Evolutionary conservation across 2,113 vertebrate genomes (phyloP), one percentile per base, ranked within the genome.

Genomic region (Brachypodius melanocephalos): DNA sequence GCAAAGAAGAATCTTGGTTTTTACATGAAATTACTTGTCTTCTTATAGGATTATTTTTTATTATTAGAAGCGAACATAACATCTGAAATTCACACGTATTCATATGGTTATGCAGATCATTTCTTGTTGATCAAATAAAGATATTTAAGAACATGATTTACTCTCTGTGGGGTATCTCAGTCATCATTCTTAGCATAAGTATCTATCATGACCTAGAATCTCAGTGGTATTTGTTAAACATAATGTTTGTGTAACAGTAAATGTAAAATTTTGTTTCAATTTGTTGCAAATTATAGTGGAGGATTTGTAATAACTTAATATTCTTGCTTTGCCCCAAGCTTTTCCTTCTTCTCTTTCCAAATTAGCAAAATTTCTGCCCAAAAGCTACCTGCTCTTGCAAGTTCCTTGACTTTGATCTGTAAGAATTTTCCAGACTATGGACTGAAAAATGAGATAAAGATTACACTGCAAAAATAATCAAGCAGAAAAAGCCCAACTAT

Each of bases 61-160:
- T 14, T 68, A 46, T 58, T 78, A 65, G 14, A 63, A 78, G 12
- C 40, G 46, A 94, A 76, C 58, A 57, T 34, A 78, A 19, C 29
- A 83, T 25, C 89, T 67, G 48, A 17, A 67, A 88, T 29, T 89
- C 28, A 58, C n/a, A 51, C 76, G 31, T 59, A 84, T 75, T 86
- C 20, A 40, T 78, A 46, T 82, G 81, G 72, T 85, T 76, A 73
- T 4, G 29, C 8, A 90, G 92, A 81, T 79, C 0, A 92, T 87
- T 91, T 95, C 75, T 36, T 73, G 80, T 69, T 68, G 65, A 88
- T 92, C 22, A 86, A 95, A 88, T 73, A 57, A 71, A 69, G 52
- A 12, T 75, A 67, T 45, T 90, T 95, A 89, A 89, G 57, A 28
- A n/a, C 9, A 40, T 48, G 6, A 91, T 95, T 95, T 95, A 88